phyloP scores from a whole-genome alignment of 1,140 invertebrate species.

The Aphis craccivora region DNA sequence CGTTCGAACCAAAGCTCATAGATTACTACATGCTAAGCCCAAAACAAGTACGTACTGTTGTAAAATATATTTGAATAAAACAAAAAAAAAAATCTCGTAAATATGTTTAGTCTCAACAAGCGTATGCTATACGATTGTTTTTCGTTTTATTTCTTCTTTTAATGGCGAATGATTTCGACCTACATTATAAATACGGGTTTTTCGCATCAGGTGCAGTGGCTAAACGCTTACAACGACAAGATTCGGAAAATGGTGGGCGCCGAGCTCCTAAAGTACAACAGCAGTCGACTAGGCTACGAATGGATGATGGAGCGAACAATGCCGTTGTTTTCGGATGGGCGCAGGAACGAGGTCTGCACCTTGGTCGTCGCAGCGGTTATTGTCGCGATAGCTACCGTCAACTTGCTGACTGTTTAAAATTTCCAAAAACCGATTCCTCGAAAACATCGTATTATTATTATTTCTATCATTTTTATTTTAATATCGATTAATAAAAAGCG shows the following conservation, averaged over 20 bases:
- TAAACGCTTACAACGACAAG: slow-evolving; percentile 80
- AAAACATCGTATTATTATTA: background rate
- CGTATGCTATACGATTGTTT: background rate
- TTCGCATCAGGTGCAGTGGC: slow-evolving; percentile 73
- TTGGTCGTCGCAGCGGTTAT: background rate
- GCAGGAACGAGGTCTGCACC: background rate
- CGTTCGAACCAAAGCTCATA: slow-evolving; percentile 91
- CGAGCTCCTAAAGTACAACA: slow-evolving; percentile 73
- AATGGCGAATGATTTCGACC: too few relatives aligned
- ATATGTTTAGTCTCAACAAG: background rate
- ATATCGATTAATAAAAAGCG: background rate
- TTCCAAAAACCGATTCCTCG: background rate
- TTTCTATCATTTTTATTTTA: background rate
- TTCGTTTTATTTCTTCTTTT: too few relatives aligned
- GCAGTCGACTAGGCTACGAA: slow-evolving; percentile 71
- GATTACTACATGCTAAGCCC: slow-evolving; percentile 78
- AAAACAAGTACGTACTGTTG: slow-evolving; percentile 71
- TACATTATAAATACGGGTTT: background rate
- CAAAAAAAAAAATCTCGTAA: background rate
- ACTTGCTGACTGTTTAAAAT: background rate
- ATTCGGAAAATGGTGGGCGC: slow-evolving; percentile 75
- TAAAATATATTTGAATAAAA: background rate
- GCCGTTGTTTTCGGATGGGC: slow-evolving; percentile 60
- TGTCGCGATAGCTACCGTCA: background rate
- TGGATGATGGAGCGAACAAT: slow-evolving; percentile 84